Percentiles rank a stretch among this genome's conserved stretches.
phyloP scores from a whole-genome alignment of 2,888 invertebrate species.

The Thymelicus lineola region DNA sequence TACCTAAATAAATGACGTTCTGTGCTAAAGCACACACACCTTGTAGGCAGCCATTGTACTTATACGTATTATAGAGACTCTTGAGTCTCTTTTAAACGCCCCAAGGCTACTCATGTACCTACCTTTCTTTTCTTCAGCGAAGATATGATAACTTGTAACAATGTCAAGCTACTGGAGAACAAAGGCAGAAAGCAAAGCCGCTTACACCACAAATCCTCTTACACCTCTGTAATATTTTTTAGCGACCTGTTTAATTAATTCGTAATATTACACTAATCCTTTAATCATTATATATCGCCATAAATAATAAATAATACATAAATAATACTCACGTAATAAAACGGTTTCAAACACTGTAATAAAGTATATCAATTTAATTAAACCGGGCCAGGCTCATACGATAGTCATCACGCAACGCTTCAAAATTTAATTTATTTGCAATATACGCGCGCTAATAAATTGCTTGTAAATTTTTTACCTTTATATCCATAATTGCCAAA shows the following conservation, averaged over 20 bases:
- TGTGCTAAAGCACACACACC: no score
- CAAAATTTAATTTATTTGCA: conserved; percentile 37
- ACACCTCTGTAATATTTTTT: neutral
- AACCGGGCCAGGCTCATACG: conserved; percentile 26
- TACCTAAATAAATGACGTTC: no score
- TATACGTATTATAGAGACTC: no score
- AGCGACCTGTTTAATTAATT: conserved; percentile 12
- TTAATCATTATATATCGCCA: conserved; percentile 25
- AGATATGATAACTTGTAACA: no score
- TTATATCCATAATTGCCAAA: neutral
- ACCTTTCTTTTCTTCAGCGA: no score
- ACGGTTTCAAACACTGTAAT: conserved; percentile 32
- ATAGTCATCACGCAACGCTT: conserved; percentile 35
- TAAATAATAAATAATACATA: conserved; percentile 35
- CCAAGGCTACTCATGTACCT: no score
- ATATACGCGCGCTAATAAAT: conserved; percentile 29
- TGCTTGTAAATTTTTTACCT: conserved; percentile 15
- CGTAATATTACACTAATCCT: conserved; percentile 6
- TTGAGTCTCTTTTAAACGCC: no score
- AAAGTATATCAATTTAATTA: conserved; percentile 37
- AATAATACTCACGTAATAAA: conserved; percentile 30
- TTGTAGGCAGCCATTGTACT: no score
- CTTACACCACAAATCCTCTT: neutral
- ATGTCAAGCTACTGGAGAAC: no score
- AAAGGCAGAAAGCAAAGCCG: no score